Evolutionary conservation across 2,113 vertebrate species (phyloP), one percentile per base, ranked within the genome.

Genomic region (Percopsis transmontana): DNA sequence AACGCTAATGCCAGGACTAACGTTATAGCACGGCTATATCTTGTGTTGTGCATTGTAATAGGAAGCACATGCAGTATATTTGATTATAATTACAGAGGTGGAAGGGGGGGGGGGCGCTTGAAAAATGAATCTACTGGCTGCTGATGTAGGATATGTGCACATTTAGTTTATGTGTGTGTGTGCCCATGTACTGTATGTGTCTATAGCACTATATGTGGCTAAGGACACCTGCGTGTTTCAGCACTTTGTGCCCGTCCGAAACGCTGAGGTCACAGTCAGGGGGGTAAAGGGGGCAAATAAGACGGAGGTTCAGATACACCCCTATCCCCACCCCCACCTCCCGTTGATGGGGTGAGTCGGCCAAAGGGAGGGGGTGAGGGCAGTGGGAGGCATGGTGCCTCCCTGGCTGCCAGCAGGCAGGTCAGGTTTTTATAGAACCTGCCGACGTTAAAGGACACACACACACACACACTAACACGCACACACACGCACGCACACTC

Each of bases 201-300:
- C 68, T 80, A 72, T 78, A 70, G 80, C 60, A 42, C 62, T 62
- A 44, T 44, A n/a, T n/a, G n/a, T n/a, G n/a, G n/a, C n/a, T 33
- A 33, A 73, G 67, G 76, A 84, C 89, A 87, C 89, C 85, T 89
- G 87, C 87, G 66, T 84, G 85, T 85, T 87, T 89, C 86, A 90
- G 89, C 87, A 88, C 68, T 88, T 89, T 89, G 74, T 84, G 67
- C 52, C 80, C 80, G 73, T 85, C 82, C 79, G 76, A 68, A 80
- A 70, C 77, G 81, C 80, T 67, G 86, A 89, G 89, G 87, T 90
- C 89, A 84, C 76, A 76, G 72, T 71, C 75, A 57, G 76, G 74
- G 66, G 84, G 62, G 79, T 45, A 61, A 77, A 59, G 77, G 71
- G 74, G 84, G 65, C 84, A 85, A 66, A 79, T 79, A 81, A 82